These are phyloP conservation scores for Bombus sibiricus DNA, from an alignment of 1,140 invertebrate species.

Conservation along the genomic window DNA sequence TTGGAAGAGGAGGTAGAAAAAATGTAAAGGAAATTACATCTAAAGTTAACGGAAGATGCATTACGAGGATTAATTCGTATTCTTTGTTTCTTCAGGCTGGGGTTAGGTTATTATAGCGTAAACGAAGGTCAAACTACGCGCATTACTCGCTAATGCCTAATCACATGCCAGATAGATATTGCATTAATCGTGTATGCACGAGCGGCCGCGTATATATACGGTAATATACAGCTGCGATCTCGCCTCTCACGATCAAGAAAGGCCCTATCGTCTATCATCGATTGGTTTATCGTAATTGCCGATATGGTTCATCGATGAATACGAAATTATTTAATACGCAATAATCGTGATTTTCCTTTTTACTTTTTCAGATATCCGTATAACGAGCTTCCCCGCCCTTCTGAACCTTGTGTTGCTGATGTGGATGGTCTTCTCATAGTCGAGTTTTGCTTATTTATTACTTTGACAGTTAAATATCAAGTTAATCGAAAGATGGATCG, in stretches of 20 bases:
- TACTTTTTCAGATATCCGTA: too few relatives aligned
- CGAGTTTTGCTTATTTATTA: too few relatives aligned
- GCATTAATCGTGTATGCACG: constrained; percentile 55
- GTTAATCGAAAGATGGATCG: too few relatives aligned
- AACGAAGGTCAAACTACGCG: constrained; percentile 35
- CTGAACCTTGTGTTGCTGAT: too few relatives aligned
- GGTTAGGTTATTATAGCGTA: constrained; percentile 6
- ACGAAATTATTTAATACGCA: constrained; percentile 34
- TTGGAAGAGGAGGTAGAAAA: too few relatives aligned
- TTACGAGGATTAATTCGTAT: background rate
- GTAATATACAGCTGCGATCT: constrained; percentile 14
- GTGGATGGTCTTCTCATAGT: too few relatives aligned
- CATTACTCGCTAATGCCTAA: constrained; percentile 34
- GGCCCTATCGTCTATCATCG: constrained; percentile 51
- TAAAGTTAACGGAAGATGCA: too few relatives aligned
- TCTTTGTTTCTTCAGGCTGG: background rate
- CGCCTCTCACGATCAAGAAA: constrained; percentile 31
- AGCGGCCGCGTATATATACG: constrained; percentile 7
- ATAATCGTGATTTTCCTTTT: background rate
- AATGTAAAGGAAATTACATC: too few relatives aligned
- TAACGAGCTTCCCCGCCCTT: too few relatives aligned
- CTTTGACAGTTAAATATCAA: too few relatives aligned
- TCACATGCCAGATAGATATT: constrained; percentile 43
- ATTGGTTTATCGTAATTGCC: constrained; percentile 42
- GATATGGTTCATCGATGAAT: constrained; percentile 1